Evolutionary conservation across 2,888 invertebrate genomes (phyloP), one percentile per base, ranked within the genome.

Genomic region (Dermolepida albohirtum): DNA sequence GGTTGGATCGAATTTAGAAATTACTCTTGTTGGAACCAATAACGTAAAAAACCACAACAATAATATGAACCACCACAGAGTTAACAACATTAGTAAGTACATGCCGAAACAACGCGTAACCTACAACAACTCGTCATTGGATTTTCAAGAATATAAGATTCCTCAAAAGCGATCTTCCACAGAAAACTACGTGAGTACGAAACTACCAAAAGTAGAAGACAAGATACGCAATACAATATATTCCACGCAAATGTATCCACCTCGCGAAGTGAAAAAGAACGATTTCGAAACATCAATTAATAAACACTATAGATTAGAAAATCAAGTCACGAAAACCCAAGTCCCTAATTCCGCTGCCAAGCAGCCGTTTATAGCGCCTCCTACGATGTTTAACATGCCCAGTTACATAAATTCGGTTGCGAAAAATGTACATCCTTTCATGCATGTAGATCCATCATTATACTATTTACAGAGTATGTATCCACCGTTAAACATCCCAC

Each of bases 1-100:
- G 5, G 82, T 90, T 39, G 89, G 89, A 0, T 88, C 90, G 0
- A 91, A 91, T 77, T 79, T 92, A 63, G 92, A 92, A 78, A 92
- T 92, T 27, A 92, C 92, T 0, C 78, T 92, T 70, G 91, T 92
- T 0, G 78, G 78, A 16, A 75, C 78, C 4, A 71, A 63, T 51
- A 66, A 67, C 41, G 41, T 39, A n/a, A 34, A 43, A 12, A 52
- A 41, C 55, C 54, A 39, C 16, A 41, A 47, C 16, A 49, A 47
- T n/a, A n/a, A 47, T 70, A 29, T 16, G 16, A 40, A 22, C 62
- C 76, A 69, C 49, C 72, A 29, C 10, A 73, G 14, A 40, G 55
- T 69, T 22, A 17, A 51, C 12, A 44, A 44, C 43, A 10, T n/a
- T 14, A 29, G 14, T 8, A 29, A 8, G 17, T 29, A 44, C 44